Base-by-base conservation (phyloP, 2,113 vertebrate genomes). In the Syngnathus floridae region DNA sequence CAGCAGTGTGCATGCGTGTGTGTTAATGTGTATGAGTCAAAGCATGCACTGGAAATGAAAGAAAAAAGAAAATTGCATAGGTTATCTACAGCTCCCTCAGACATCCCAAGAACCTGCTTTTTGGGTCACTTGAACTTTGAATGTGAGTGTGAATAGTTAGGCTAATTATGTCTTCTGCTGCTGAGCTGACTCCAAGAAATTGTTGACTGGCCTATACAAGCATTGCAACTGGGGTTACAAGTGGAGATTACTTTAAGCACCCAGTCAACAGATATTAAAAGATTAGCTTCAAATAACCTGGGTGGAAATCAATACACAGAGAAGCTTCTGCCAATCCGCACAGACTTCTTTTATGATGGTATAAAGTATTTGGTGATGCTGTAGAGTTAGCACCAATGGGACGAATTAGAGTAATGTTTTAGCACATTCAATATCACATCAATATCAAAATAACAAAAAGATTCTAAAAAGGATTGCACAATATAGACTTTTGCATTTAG, bases 281-380 rank as follows among this genome's bases (percentile, higher is more conserved):
- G 66, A 84, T 77, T 72, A 77, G 52, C 67, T 57, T 71, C 56
- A 69, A 71, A 63, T 62, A 69, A 81, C 69, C 70, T 71, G 40
- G 70, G 59, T 60, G 55, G 72, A 79, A 74, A 71, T 55, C 26
- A 40, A 36, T 6, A 64, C 71, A 56, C 31, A 35, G 21, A 54
- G 14, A 21, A 56, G 26, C 11, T 35, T 56, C 54, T 35, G 6
- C 13, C 22, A 35, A 7, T 16, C 13, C 6, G 22, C 14, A 35
- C 5, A 21, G 26, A 31, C 26, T 36, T 35, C 2, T 56, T 56
- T 22, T 55, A 55, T 26, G 52, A 14, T 14, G 22, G 52, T 26
- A 16, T 31, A 8, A 35, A 55, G 5, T 31, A 16, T 56, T 16
- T 17, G 26, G 14, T 17, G 1, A 7, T 26, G 22, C 26, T 35